Percentiles rank a stretch among this genome's conserved stretches.
phyloP scores from a whole-genome alignment of 2,888 invertebrate genomes.

The Trachelus iudaicus region DNA sequence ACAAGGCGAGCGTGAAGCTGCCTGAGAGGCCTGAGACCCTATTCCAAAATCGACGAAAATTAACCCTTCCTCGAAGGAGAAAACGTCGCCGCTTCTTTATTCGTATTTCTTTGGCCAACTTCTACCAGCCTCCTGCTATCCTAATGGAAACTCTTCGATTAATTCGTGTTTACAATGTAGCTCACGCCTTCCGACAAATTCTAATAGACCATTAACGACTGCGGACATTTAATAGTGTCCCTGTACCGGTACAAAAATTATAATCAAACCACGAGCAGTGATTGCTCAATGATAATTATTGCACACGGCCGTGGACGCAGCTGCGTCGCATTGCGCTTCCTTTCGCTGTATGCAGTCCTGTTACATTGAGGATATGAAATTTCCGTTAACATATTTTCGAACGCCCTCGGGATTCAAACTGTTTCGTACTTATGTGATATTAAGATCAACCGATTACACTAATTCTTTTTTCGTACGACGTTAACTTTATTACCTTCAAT shows the following conservation, averaged over 20 bases:
- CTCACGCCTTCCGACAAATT: slow-evolving; percentile 52
- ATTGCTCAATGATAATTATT: no score
- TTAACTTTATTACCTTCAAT: no score
- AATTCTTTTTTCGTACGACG: no score
- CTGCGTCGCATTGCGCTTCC: slow-evolving; percentile 24
- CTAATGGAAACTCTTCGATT: slow-evolving; percentile 53
- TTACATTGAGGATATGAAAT: slow-evolving; percentile 51
- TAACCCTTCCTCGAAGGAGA: slow-evolving; percentile 44
- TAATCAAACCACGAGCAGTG: neutral
- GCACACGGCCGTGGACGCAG: no score
- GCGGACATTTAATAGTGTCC: neutral
- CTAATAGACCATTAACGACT: slow-evolving; percentile 48
- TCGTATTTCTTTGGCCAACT: slow-evolving; percentile 13
- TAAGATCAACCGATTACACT: no score
- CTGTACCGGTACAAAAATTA: slow-evolving; percentile 1
- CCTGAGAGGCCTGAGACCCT: slow-evolving; percentile 35
- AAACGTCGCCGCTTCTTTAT: slow-evolving; percentile 8
- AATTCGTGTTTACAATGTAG: slow-evolving; percentile 61
- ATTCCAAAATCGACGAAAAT: slow-evolving; percentile 34
- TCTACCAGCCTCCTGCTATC: slow-evolving; percentile 38
- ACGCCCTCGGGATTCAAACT: neutral
- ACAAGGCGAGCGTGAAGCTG: no score
- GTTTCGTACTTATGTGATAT: no score
- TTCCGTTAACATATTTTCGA: slow-evolving; percentile 53
- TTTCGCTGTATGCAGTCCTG: slow-evolving; percentile 39